phyloP scores from a whole-genome alignment of 1,140 invertebrate species.

The Battus philenor region DNA sequence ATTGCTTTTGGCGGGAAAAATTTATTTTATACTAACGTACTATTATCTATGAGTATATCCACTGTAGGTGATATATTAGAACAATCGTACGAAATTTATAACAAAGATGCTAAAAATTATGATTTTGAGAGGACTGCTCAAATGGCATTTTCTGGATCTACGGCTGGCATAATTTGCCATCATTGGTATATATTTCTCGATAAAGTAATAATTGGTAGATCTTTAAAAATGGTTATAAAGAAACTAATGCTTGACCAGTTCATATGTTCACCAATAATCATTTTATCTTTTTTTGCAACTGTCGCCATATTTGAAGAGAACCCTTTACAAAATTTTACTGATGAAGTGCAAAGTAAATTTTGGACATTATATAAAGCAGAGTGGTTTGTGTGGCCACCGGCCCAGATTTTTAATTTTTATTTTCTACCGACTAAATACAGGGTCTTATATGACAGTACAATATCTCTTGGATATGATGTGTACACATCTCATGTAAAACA shows the following conservation, averaged over 20 bases:
- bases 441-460: slow-evolving; percentile 90
- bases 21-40: slow-evolving; percentile 88
- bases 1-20: slow-evolving; percentile 81
- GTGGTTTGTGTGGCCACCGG: slow-evolving; percentile 88
- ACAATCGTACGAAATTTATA: slow-evolving; percentile 86
- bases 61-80: slow-evolving; percentile 86
- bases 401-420: slow-evolving; percentile 86
- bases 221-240: slow-evolving; percentile 82
- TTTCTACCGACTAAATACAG: slow-evolving; percentile 87
- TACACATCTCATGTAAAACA: slow-evolving; percentile 93
- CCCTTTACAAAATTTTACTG: slow-evolving; percentile 77
- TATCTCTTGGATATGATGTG: slow-evolving; percentile 91
- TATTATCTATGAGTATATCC: slow-evolving; percentile 85
- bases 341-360: slow-evolving; percentile 85
- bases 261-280: slow-evolving; percentile 88
- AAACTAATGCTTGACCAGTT: slow-evolving; percentile 92
- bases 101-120: slow-evolving; percentile 77
- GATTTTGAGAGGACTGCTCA: slow-evolving; percentile 81
- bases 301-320: slow-evolving; percentile 82
- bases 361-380: slow-evolving; percentile 86
- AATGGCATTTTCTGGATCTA: slow-evolving; percentile 86
- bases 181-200: slow-evolving; percentile 83
- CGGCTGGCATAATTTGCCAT: slow-evolving; percentile 87
- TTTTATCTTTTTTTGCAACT: slow-evolving; percentile 87
- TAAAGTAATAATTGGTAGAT: slow-evolving; percentile 79